Evolutionary conservation across 2,113 vertebrate genomes (phyloP).

Genomic region (Corydoras maculifer): DNA sequence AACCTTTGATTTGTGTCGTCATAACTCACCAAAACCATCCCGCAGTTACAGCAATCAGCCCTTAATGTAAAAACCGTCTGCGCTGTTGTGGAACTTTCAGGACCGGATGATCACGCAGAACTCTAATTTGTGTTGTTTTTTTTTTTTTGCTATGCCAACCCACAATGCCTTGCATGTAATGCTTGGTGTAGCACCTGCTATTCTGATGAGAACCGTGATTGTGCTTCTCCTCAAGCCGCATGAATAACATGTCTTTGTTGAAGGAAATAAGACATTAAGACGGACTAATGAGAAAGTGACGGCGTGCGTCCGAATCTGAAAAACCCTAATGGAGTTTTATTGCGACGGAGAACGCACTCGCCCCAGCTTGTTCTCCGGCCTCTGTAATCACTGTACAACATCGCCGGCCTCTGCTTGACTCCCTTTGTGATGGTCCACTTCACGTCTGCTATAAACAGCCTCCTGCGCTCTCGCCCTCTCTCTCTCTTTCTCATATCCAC

Average conservation of each 20-base stretch:
- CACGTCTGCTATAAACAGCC: slow-evolving; percentile 66
- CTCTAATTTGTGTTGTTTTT: slow-evolving; percentile 3
- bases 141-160: slow-evolving; percentile 22
- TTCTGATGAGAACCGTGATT: slow-evolving; percentile 11
- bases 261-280: background rate
- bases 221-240: background rate
- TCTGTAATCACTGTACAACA: slow-evolving; percentile 65
- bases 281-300: too few species aligned
- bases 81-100: background rate
- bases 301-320: too few species aligned
- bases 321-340: too few species aligned
- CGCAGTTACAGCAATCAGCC: background rate
- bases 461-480: slow-evolving; percentile 39
- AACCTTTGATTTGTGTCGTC: background rate
- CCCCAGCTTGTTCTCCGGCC: slow-evolving; percentile 16
- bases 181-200: slow-evolving; percentile 29
- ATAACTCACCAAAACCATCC: background rate
- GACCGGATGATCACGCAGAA: background rate
- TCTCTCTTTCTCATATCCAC: slow-evolving; percentile 22
- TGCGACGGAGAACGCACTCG: background rate
- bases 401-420: slow-evolving; percentile 61
- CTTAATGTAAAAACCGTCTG: background rate
- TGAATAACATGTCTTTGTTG: background rate
- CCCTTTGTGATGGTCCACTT: slow-evolving; percentile 73
- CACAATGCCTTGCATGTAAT: slow-evolving; percentile 6